Evolutionary conservation across 2,888 invertebrate species (phyloP), one percentile per base, ranked within the genome.

Genomic region (Dasysyrphus tricinctus): DNA sequence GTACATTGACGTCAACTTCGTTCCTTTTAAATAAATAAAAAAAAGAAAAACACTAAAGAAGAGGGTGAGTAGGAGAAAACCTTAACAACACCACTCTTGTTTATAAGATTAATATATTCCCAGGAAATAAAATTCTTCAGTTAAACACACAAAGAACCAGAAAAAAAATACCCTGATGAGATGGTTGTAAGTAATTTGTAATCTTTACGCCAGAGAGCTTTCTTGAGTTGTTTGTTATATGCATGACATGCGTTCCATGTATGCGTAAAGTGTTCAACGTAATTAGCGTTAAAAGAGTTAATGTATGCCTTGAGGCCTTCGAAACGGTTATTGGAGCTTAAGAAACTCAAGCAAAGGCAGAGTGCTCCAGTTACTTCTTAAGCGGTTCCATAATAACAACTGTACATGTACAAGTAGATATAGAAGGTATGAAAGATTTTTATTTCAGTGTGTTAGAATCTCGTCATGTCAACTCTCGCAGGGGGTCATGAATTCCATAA

Each of bases 251-350:
- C 49, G 70, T 65, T 72, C 37, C 34, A 34, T 70, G 72, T 80
- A 56, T 56, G 78, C 73, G 67, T 61, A 44, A 78, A 82, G 57
- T 73, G 82, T 73, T 73, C 44, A 78, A 67, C 47, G 34, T 77
- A 77, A 82, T 82, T 82, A 78, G 73, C 78, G 67, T 72, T 32
- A 73, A 73, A 82, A 82, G 69, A 82, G 73, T 78, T 78, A 73
- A 78, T 73, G 73, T 74, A 61, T 74, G 54, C 56, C 16, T 65
- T 34, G 29, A 65, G 8, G 47, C 44, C 63, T 32, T 49, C 11
- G 12, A 2, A 44, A 65, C 44, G 65, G 65, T 65, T 65, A 65
- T 65, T 65, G 44, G 65, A 65, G 65, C 65, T 65, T 65, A 65
- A 47, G 32, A 65, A 65, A 47, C 32, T 65, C 65, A 65, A 65